These are phyloP conservation scores for Callionymus lyra DNA, from an alignment of 2,113 vertebrate genomes.

Conservation along the genomic window DNA sequence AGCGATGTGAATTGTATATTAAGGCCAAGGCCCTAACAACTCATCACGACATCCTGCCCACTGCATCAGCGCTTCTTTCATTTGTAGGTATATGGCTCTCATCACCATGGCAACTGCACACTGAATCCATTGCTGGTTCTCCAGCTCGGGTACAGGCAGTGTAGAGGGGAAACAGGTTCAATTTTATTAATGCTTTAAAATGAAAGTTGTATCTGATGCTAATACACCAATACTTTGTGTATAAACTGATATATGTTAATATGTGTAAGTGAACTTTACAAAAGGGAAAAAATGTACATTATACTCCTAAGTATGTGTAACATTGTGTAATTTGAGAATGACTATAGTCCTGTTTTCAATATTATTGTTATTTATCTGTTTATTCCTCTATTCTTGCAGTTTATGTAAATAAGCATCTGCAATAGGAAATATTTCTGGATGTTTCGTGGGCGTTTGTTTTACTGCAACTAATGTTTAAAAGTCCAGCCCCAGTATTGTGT, in stretches of 20 bases:
- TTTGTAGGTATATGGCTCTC: slow-evolving; percentile 62
- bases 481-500: slow-evolving; percentile 3
- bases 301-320: no score
- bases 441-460: slow-evolving; percentile 15
- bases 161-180: slow-evolving; percentile 42
- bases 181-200: slow-evolving; percentile 37
- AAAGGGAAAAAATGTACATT: no score
- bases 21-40: slow-evolving; percentile 39
- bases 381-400: not conserved
- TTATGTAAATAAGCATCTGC: not conserved
- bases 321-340: no score
- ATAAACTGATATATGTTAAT: no score
- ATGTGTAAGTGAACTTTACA: no score
- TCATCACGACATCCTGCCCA: slow-evolving; percentile 61
- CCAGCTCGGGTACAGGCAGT: slow-evolving; percentile 44
- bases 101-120: slow-evolving; percentile 66
- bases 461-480: slow-evolving; percentile 1
- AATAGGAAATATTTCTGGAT: slow-evolving; percentile 3
- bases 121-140: slow-evolving; percentile 53
- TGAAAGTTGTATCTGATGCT: no score
- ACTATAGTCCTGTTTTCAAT: no score
- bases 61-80: slow-evolving; percentile 58
- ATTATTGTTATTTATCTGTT: slow-evolving; percentile 10
- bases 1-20: no score
- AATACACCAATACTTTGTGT: no score